These are phyloP conservation scores for Ormyrus labotus DNA, from an alignment of 2,888 invertebrate genomes.

Conservation along the genomic window DNA sequence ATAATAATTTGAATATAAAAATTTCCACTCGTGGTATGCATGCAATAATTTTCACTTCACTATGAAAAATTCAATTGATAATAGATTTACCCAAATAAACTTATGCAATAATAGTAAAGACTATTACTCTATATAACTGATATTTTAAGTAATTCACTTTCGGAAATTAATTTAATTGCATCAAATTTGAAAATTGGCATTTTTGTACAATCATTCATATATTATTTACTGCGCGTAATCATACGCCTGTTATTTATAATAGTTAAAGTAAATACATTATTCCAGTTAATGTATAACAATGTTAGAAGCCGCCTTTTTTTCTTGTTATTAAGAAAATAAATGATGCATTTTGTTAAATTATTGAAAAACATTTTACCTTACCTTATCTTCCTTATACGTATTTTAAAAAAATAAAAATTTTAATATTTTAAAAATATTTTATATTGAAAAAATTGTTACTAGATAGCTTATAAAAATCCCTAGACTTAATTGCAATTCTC, in stretches of 20 bases:
- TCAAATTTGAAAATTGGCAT: conserved; percentile 35
- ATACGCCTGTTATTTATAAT: conserved; percentile 54
- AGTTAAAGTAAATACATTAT: conserved; percentile 53
- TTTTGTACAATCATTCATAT: conserved; percentile 57
- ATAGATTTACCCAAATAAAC: neutral
- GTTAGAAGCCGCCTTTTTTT: conserved; percentile 55
- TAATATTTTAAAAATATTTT: too few relatives aligned
- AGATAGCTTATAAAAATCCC: too few relatives aligned
- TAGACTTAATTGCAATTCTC: too few relatives aligned
- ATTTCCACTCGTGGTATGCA: neutral
- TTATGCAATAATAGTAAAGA: too few relatives aligned
- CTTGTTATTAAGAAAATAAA: conserved; percentile 56
- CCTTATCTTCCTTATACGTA: neutral
- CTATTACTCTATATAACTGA: too few relatives aligned
- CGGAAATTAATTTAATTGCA: too few relatives aligned
- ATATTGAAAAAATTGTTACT: too few relatives aligned
- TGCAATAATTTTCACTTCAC: conserved; percentile 25
- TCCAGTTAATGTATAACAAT: conserved; percentile 55
- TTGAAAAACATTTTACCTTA: conserved; percentile 6
- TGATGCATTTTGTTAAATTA: conserved; percentile 55
- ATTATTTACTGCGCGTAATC: conserved; percentile 48
- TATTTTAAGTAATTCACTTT: too few relatives aligned
- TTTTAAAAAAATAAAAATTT: too few relatives aligned
- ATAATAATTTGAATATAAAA: conserved; percentile 24
- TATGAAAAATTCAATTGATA: conserved; percentile 21